Base-by-base conservation (phyloP, 2,113 vertebrate species). In the Notarius quadriscutis region DNA sequence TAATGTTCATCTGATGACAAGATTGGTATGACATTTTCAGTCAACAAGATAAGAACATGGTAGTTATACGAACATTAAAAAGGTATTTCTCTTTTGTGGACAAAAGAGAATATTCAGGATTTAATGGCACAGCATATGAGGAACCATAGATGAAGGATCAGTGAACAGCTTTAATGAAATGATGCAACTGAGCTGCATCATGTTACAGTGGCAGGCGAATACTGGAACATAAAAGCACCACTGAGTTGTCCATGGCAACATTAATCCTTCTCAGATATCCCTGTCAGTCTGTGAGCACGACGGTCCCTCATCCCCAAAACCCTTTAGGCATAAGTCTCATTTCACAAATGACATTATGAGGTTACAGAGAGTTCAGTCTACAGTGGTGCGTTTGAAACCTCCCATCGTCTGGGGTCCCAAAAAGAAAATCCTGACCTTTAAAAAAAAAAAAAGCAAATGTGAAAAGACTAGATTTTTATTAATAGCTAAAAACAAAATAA, bases 351-450 rank as follows among this genome's bases (percentile, higher is more conserved):
- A 90, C 94, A 94, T 95, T 94, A 77, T 0, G 94, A 90, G 94
- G 94, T 95, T 94, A 94, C 65, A 41, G 15, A 79, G 77, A 93
- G 94, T 94, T 95, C 94, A 95, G 69, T 84, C 30, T 60, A 88
- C 20, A 48, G 25, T 25, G 10, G 17, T 25, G 57, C 25, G 63
- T 81, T 85, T 74, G 14, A 74, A 85, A 34, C 7, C 27, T 50
- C 75, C 58, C 63, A 85, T 69, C n/a, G 83, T 48, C 63, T 67
- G n/a, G n/a, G 15, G 30, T n/a, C 15, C 27, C 67, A 71, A 34
- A 72, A 41, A 34, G 7, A 72, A 72, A 69, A 69, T 34, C 27
- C 69, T 34, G 69, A 18, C 30, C 8, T 74, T 74, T 0, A 34
- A n/a, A 5, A 9, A 69, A 30, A 12, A 25, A 63, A 63, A 63